Evolutionary conservation across 1,140 invertebrate genomes (phyloP).

Genomic region (Nasonia longicornis): DNA sequence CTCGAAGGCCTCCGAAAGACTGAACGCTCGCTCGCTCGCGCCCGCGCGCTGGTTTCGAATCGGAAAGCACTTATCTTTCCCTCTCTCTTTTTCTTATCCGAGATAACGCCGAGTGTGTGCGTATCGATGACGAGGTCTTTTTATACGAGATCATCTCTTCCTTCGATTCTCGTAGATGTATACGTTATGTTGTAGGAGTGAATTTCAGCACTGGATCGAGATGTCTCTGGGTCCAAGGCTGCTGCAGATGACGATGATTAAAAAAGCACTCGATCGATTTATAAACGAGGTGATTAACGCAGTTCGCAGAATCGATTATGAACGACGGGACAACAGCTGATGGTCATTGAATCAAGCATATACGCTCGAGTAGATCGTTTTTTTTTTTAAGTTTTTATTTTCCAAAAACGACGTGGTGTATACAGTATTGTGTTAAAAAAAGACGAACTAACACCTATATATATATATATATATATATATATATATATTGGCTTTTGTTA

Average conservation of each 20-base stretch:
- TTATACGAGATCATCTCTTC: background rate
- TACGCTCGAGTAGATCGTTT: background rate
- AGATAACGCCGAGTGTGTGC: background rate
- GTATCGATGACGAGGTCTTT: constrained; percentile 1
- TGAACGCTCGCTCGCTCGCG: background rate
- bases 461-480: no score
- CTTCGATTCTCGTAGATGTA: background rate
- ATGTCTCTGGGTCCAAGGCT: background rate
- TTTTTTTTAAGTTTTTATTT: background rate
- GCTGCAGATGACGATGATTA: background rate
- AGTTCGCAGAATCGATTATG: background rate
- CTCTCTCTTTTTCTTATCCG: background rate
- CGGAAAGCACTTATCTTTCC: background rate
- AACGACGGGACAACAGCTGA: background rate
- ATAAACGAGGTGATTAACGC: background rate
- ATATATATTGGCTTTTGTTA: background rate
- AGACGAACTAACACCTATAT: background rate
- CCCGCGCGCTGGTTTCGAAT: background rate
- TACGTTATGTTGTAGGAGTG: no score
- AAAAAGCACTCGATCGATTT: background rate
- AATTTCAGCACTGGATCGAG: background rate
- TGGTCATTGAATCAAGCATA: background rate
- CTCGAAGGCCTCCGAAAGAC: constrained; percentile 1
- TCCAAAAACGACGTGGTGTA: background rate
- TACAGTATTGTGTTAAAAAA: background rate